Evolutionary conservation across 2,113 vertebrate species (phyloP).

Genomic region (Dermatemys mawii): DNA sequence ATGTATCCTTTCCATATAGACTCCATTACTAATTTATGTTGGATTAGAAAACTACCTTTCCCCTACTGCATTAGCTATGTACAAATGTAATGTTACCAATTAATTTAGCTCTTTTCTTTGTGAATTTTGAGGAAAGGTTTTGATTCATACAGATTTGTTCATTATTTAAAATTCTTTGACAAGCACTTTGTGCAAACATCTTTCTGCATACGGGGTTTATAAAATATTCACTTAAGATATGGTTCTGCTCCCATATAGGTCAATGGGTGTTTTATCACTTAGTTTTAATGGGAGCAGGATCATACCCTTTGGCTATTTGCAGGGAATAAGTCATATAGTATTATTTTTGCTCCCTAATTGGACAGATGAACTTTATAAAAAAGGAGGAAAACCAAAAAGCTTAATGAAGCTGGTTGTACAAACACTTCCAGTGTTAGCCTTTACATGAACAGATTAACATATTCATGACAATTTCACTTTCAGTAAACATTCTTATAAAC

Average conservation of each 20-base stretch:
- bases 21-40: not conserved
- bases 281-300: not conserved
- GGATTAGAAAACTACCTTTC: not conserved
- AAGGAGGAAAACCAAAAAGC: not conserved
- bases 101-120: not conserved
- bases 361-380: not conserved
- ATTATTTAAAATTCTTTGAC: not conserved
- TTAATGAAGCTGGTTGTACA: not conserved
- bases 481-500: not conserved
- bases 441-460: not conserved
- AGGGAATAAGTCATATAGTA: not conserved
- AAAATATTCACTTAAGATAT: not conserved
- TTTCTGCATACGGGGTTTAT: not conserved
- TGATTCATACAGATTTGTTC: not conserved
- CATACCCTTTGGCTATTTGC: not conserved
- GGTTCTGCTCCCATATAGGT: not conserved
- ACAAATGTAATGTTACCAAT: not conserved
- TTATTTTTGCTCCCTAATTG: not conserved
- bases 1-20: not conserved
- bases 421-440: not conserved
- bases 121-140: not conserved
- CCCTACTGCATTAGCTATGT: not conserved
- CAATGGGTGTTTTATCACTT: not conserved
- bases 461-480: not conserved
- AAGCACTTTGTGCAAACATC: not conserved